Evolutionary conservation across 2,797 vertebrate genomes (phyloP).

Genomic region (Danio jaintianensis): DNA sequence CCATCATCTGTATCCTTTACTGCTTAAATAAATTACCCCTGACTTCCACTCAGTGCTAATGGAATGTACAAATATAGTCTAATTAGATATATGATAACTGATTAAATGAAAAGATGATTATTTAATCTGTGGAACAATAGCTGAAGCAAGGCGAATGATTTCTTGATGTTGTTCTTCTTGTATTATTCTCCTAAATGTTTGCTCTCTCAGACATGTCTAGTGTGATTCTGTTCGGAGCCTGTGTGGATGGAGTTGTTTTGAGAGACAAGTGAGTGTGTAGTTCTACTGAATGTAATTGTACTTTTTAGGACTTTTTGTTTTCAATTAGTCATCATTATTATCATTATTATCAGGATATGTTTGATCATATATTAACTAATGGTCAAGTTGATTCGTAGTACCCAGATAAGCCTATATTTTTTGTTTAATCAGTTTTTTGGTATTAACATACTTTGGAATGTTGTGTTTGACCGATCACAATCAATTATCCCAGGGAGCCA

Average conservation of each 20-base stretch:
- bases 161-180: not conserved
- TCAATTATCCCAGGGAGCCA: too few species aligned
- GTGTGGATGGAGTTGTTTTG: slow-evolving; percentile 93
- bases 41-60: not conserved
- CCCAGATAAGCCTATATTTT: too few species aligned
- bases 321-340: not conserved
- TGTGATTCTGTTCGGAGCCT: slow-evolving; percentile 93
- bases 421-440: too few species aligned
- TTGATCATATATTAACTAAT: too few species aligned
- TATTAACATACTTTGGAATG: too few species aligned
- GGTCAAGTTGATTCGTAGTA: too few species aligned
- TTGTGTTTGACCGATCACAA: too few species aligned
- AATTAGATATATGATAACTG: not conserved
- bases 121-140: slow-evolving; percentile 20
- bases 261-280: slow-evolving; percentile 89
- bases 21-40: not conserved
- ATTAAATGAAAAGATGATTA: slow-evolving; percentile 1
- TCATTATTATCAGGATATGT: not conserved
- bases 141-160: not conserved
- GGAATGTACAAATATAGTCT: slow-evolving; percentile 19
- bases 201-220: slow-evolving; percentile 56
- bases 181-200: slow-evolving; percentile 44
- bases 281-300: not conserved
- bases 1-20: slow-evolving; percentile 94
- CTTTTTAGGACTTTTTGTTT: not conserved